Percentiles rank a stretch among this genome's conserved stretches.
Conservation (phyloP, 23 tunicate genomes). For the Pegea sp. region DNA sequence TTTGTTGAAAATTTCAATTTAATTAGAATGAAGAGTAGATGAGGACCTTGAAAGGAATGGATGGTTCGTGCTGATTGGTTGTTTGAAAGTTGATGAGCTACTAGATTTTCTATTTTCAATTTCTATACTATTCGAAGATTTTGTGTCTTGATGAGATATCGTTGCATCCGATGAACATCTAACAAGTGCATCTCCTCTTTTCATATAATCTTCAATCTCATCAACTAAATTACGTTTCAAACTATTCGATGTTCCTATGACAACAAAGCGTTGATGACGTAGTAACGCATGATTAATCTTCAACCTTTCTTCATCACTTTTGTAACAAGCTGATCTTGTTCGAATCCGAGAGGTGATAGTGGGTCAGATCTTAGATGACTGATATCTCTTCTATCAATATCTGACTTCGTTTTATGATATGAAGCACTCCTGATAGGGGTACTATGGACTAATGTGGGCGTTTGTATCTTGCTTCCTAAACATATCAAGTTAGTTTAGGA, state of each 20-base stretch:
- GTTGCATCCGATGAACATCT: constrained; percentile 45
- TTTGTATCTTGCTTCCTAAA: background rate
- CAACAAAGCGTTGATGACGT: too few relatives aligned
- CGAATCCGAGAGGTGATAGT: too few relatives aligned
- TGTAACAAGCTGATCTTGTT: too few relatives aligned
- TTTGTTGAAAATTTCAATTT: background rate
- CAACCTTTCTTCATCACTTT: too few relatives aligned
- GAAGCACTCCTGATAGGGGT: background rate
- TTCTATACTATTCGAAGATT: too few relatives aligned
- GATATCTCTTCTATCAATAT: constrained; percentile 33
- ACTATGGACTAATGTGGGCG: background rate
- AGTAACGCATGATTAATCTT: too few relatives aligned
- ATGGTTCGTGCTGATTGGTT: too few relatives aligned
- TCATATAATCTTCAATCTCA: constrained; percentile 34
- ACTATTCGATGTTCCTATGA: constrained; percentile 2
- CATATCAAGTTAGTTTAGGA: background rate
- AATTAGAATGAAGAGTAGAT: too few relatives aligned
- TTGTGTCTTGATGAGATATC: too few relatives aligned
- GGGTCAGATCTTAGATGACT: constrained; percentile 59
- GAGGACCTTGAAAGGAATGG: too few relatives aligned
- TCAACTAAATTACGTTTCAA: constrained; percentile 39
- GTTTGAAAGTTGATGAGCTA: too few relatives aligned
- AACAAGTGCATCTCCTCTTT: constrained; percentile 14
- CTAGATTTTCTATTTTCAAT: too few relatives aligned
- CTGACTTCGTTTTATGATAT: constrained; percentile 3